A percentile compares a stretch with the other conserved stretches of the same genome.
Evolutionary conservation across 2,797 vertebrate species (phyloP).

Genomic region (Hemitrygon akajei): DNA sequence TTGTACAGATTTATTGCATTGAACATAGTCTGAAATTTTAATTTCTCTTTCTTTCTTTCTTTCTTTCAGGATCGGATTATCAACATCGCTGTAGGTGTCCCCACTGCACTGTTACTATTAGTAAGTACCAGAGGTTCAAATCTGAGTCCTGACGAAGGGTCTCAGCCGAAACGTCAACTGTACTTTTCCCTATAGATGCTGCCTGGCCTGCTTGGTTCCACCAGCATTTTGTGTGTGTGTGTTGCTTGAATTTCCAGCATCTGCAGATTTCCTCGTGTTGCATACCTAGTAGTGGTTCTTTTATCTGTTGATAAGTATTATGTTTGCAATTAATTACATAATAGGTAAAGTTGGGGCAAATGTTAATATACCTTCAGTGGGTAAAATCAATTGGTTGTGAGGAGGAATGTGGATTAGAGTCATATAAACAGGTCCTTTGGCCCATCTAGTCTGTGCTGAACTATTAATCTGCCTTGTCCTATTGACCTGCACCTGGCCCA

Average conservation of each 20-base stretch:
- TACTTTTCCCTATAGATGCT: too few relatives aligned
- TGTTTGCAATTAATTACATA: not conserved
- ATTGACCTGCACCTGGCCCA: too few relatives aligned
- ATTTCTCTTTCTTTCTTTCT: slow-evolving; percentile 39
- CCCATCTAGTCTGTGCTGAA: too few relatives aligned
- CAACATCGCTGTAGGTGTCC: slow-evolving; percentile 79
- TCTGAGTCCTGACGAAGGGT: not conserved
- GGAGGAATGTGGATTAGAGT: not conserved
- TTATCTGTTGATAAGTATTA: not conserved
- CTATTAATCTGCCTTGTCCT: too few relatives aligned
- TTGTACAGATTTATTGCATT: not conserved
- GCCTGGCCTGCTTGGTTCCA: too few relatives aligned
- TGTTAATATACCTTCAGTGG: not conserved
- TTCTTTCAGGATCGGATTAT: slow-evolving; percentile 83
- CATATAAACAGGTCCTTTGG: too few relatives aligned
- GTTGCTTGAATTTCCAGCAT: too few relatives aligned
- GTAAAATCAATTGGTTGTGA: not conserved
- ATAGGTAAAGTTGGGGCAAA: not conserved
- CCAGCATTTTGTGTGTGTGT: too few relatives aligned
- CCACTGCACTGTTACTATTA: slow-evolving; percentile 76
- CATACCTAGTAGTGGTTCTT: not conserved
- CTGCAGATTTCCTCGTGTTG: too few relatives aligned
- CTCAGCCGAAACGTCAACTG: too few relatives aligned
- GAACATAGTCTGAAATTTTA: not conserved
- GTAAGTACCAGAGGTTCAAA: slow-evolving; percentile 65